These are phyloP conservation scores for Chymomyza procnemis DNA, from an alignment of 2,888 invertebrate species.

Conservation along the genomic window DNA sequence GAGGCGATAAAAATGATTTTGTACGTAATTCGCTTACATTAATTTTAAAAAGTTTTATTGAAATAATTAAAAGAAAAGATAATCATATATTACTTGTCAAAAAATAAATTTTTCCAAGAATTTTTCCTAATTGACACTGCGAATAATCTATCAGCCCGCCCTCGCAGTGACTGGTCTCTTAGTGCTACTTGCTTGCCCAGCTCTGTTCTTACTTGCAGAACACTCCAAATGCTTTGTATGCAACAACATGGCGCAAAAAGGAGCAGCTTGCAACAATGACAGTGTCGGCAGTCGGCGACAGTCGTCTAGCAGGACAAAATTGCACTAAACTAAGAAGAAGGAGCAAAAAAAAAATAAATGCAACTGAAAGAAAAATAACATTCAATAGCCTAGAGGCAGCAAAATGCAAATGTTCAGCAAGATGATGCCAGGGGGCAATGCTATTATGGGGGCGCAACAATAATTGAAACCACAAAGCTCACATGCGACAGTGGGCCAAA, in stretches of 20 bases:
- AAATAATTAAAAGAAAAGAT: no score
- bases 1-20: no score
- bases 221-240: conserved; percentile 57
- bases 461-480: conserved; percentile 50
- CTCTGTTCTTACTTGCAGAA: conserved; percentile 36
- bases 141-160: conserved; percentile 15
- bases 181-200: conserved; percentile 1
- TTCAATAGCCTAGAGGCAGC: conserved; percentile 58
- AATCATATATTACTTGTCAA: no score
- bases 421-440: neutral
- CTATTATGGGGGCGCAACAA: conserved; percentile 20
- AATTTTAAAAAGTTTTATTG: no score
- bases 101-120: no score
- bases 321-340: conserved; percentile 31
- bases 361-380: conserved; percentile 25
- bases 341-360: neutral
- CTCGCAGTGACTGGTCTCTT: conserved; percentile 12
- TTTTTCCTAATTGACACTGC: no score
- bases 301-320: conserved; percentile 1
- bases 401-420: conserved; percentile 35
- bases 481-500: neutral
- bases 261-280: conserved; percentile 48
- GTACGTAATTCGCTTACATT: no score
- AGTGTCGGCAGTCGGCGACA: conserved; percentile 27
- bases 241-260: conserved; percentile 42